Evolutionary conservation across 2,797 vertebrate species (phyloP).

Genomic region (Capromys pilorides): DNA sequence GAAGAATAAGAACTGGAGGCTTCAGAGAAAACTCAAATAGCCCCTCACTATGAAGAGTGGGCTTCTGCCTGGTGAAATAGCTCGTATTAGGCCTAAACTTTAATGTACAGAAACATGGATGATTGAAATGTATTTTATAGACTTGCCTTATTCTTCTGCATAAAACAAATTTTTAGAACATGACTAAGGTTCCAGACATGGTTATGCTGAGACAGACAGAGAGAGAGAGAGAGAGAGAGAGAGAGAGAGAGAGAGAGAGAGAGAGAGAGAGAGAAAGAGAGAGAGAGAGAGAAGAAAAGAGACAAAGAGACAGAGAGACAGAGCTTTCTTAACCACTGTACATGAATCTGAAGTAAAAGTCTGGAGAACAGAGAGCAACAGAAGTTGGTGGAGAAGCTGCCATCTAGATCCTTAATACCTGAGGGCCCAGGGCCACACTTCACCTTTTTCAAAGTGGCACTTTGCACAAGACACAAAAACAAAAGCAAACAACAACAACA

Average conservation of each 20-base stretch:
- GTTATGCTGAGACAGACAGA: not conserved
- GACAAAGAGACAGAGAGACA: not conserved
- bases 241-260: too few relatives aligned
- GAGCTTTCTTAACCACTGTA: not conserved
- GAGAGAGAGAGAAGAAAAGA: too few relatives aligned
- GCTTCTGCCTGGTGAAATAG: not conserved
- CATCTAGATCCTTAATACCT: not conserved
- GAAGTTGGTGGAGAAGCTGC: not conserved
- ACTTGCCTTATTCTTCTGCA: not conserved
- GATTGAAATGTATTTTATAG: not conserved
- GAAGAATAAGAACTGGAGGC: not conserved
- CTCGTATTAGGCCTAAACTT: not conserved
- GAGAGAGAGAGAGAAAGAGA: too few relatives aligned
- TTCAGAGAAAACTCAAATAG: not conserved
- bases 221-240: too few relatives aligned
- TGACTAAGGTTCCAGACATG: not conserved
- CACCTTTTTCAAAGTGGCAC: not conserved
- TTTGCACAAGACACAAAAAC: not conserved
- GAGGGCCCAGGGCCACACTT: not conserved
- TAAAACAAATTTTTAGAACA: conserved; percentile 43
- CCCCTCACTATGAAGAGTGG: not conserved
- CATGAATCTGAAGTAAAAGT: not conserved
- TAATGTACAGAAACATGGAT: not conserved
- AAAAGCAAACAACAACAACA: not conserved
- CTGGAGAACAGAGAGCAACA: not conserved